Conservation (phyloP, 2,888 invertebrate genomes). For the Bembecia ichneumoniformis region DNA sequence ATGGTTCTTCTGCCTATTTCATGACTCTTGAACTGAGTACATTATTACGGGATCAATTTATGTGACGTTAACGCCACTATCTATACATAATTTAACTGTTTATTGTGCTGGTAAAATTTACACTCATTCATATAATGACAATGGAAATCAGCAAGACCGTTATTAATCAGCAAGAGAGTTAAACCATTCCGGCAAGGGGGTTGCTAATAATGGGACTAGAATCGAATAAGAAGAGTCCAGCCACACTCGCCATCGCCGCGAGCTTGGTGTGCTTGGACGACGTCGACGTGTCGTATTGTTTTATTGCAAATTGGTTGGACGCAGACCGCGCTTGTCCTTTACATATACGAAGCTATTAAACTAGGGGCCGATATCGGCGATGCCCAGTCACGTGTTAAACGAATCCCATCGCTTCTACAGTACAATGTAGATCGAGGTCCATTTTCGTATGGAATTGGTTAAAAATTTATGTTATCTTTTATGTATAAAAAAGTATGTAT, state of each 20-base stretch:
- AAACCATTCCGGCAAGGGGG: constrained; percentile 26
- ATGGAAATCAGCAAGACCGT: too few species aligned
- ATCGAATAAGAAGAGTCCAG: constrained; percentile 36
- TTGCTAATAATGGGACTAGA: constrained; percentile 41
- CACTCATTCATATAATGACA: too few species aligned
- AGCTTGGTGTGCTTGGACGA: constrained; percentile 35
- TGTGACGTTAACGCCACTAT: too few species aligned
- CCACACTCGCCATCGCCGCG: constrained; percentile 26
- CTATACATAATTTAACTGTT: too few species aligned
- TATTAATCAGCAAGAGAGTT: too few species aligned
- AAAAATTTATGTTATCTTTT: constrained; percentile 10
- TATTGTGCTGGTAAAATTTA: too few species aligned
- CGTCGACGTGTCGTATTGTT: constrained; percentile 58
- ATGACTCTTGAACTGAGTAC: too few species aligned
- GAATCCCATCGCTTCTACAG: constrained; percentile 55
- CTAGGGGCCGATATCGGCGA: constrained; percentile 31
- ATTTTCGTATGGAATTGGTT: constrained; percentile 29
- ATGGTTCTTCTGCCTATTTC: too few species aligned
- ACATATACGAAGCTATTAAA: constrained; percentile 70
- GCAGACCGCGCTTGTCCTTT: constrained; percentile 66
- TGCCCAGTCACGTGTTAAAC: constrained; percentile 70
- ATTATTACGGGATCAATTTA: too few species aligned
- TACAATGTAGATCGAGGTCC: constrained; percentile 42
- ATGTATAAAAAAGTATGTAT: too few species aligned
- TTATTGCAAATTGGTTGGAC: constrained; percentile 72